Evolutionary conservation across 2,888 invertebrate genomes (phyloP).

Genomic region (Chelonus formosanus): DNA sequence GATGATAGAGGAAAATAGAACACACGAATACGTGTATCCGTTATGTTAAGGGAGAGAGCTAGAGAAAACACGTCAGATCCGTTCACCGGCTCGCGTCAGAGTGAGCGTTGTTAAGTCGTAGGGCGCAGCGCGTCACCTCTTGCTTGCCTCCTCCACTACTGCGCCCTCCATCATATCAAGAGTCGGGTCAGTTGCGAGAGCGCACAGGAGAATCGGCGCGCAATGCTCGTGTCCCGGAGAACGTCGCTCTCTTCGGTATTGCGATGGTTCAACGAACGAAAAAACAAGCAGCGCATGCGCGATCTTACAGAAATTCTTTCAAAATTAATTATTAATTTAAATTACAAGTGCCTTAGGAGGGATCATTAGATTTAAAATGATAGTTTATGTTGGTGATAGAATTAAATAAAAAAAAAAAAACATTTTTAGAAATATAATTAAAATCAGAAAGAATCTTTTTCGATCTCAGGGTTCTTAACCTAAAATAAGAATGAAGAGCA

Average conservation of each 20-base stretch:
- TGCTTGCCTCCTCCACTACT: slow-evolving; percentile 4
- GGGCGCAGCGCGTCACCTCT: slow-evolving; percentile 25
- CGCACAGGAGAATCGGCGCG: neutral
- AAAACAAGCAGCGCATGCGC: slow-evolving; percentile 55
- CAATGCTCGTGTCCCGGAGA: slow-evolving; percentile 9
- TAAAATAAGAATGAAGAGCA: slow-evolving; percentile 8
- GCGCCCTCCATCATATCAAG: slow-evolving; percentile 8
- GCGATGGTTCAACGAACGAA: slow-evolving; percentile 61
- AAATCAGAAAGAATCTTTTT: too few relatives aligned
- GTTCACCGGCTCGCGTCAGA: slow-evolving; percentile 60
- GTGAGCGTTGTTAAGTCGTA: slow-evolving; percentile 46
- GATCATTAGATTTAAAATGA: neutral
- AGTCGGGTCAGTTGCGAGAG: slow-evolving; percentile 24
- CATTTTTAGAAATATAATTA: too few relatives aligned
- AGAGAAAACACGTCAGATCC: slow-evolving; percentile 47
- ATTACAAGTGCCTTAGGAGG: neutral
- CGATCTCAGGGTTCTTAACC: neutral
- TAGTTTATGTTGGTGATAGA: neutral
- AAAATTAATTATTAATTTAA: neutral
- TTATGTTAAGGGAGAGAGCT: slow-evolving; percentile 7
- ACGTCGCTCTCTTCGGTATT: slow-evolving; percentile 16
- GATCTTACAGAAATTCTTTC: slow-evolving; percentile 17
- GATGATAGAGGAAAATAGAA: neutral
- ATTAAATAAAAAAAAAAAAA: neutral
- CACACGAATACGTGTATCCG: neutral